phyloP scores from a whole-genome alignment of 2,113 vertebrate genomes.

The Montifringilla adamsi region DNA sequence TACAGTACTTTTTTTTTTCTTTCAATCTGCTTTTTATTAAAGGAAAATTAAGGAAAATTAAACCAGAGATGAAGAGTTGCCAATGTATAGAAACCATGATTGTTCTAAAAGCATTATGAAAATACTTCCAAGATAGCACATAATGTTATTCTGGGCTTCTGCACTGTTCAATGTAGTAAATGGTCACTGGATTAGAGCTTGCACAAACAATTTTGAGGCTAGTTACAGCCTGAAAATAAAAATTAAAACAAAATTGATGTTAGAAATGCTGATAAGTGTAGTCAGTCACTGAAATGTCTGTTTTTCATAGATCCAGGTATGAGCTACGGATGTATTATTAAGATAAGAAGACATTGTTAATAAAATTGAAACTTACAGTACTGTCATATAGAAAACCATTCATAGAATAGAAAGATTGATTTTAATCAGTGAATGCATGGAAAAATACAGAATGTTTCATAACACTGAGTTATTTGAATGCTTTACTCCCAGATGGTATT shows the following conservation, averaged over 20 bases:
- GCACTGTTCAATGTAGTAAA: background rate
- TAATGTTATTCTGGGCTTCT: background rate
- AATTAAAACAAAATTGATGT: background rate
- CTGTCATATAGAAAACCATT: slow-evolving; percentile 30
- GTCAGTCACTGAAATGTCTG: background rate
- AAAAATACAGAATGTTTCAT: background rate
- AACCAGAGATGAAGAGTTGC: background rate
- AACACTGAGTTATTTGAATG: background rate
- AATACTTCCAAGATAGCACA: slow-evolving; percentile 1
- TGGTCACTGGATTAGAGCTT: background rate
- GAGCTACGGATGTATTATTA: slow-evolving; percentile 15
- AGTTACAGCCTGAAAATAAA: background rate
- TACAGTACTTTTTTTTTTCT: background rate
- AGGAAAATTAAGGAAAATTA: background rate
- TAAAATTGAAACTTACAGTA: slow-evolving; percentile 47
- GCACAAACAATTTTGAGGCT: background rate
- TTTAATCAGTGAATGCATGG: slow-evolving; percentile 14
- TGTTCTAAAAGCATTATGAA: background rate
- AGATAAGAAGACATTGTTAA: slow-evolving; percentile 51
- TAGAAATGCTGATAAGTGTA: slow-evolving; percentile 14
- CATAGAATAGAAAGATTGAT: slow-evolving; percentile 17
- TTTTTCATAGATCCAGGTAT: slow-evolving; percentile 26
- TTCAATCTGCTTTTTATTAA: background rate
- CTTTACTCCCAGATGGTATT: background rate
- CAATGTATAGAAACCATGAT: background rate